A percentile compares a stretch with the other conserved stretches of the same genome.
Evolutionary conservation across 2,113 vertebrate species (phyloP).

Genomic region (Syngnathus floridae): DNA sequence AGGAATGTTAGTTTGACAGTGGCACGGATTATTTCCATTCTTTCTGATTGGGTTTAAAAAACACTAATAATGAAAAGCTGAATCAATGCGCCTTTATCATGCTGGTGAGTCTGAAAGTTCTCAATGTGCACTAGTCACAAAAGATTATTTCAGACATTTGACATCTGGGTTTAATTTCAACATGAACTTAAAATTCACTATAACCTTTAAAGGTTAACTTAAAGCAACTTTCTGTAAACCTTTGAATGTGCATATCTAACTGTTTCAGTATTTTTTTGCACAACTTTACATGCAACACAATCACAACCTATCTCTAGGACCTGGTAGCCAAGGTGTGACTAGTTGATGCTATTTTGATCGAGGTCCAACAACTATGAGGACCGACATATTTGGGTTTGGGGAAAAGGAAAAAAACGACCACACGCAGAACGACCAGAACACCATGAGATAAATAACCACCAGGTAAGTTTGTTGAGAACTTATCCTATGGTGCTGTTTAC

Average conservation of each 20-base stretch:
- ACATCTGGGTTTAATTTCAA: neutral
- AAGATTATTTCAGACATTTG: neutral
- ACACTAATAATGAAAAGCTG: neutral
- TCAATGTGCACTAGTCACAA: neutral
- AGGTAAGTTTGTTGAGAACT: conserved; percentile 28
- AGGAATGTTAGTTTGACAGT: neutral
- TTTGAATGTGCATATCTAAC: neutral
- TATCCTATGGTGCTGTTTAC: conserved; percentile 30
- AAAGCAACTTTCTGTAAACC: neutral
- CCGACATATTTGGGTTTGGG: neutral
- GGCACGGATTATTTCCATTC: neutral
- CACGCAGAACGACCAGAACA: conserved; percentile 24
- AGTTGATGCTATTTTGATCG: neutral
- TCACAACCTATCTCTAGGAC: no score
- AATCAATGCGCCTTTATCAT: neutral
- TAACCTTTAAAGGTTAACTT: neutral
- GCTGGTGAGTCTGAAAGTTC: neutral
- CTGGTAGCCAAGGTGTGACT: neutral
- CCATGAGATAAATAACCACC: conserved; percentile 34
- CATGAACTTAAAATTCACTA: neutral
- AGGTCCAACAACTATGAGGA: neutral
- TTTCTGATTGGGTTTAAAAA: neutral
- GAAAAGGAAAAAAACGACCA: neutral
- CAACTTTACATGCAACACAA: neutral
- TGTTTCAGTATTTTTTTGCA: neutral